These are phyloP conservation scores for Iphiclides podalirius DNA, from an alignment of 2,888 invertebrate genomes.

Conservation along the genomic window DNA sequence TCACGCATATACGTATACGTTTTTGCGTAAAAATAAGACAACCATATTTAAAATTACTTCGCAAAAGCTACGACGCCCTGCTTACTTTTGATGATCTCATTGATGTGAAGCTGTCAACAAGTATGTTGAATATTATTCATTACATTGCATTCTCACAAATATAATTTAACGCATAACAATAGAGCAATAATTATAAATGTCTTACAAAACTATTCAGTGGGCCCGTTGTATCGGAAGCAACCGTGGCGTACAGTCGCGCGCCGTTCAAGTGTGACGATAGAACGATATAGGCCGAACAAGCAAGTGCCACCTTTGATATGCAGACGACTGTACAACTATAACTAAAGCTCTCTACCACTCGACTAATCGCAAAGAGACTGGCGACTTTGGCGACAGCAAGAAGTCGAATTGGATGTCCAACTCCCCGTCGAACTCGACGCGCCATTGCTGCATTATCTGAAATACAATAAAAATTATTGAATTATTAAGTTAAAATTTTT, in stretches of 20 bases:
- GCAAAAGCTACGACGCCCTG: no score
- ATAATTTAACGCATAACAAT: conserved; percentile 2
- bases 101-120: no score
- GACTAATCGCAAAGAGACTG: conserved; percentile 83
- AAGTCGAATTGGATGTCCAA: conserved; percentile 90
- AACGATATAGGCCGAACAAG: background rate
- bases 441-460: conserved; percentile 86
- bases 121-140: no score
- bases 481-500: background rate
- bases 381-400: conserved; percentile 87
- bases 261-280: background rate
- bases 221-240: conserved; percentile 16
- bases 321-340: background rate
- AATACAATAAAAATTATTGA: no score
- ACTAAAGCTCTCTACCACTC: conserved; percentile 74
- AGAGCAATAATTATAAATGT: conserved; percentile 10
- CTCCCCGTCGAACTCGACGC: conserved; percentile 84
- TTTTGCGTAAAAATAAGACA: no score
- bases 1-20: no score
- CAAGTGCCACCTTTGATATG: background rate
- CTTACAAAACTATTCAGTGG: conserved; percentile 19
- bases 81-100: no score
- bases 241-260: background rate
- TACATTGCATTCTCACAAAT: conserved; percentile 5
- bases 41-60: no score